Evolutionary conservation across 2,113 vertebrate species (phyloP).

Genomic region (Gymnocephalus cernua): DNA sequence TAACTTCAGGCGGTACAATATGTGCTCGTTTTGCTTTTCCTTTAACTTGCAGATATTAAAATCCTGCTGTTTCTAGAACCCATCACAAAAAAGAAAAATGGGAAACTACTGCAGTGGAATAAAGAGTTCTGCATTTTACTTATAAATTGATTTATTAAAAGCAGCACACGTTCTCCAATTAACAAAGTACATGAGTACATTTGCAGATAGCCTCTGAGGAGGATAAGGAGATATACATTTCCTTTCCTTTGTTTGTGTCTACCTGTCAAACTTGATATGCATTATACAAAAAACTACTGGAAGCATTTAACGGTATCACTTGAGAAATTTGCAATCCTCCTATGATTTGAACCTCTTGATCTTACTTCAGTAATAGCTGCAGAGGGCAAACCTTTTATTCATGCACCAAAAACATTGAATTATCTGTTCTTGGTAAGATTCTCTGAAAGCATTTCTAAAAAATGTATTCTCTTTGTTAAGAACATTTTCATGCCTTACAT

Average conservation of each 20-base stretch:
- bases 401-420: slow-evolving; percentile 16
- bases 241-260: not conserved
- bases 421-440: slow-evolving; percentile 2
- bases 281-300: not conserved
- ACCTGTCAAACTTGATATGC: slow-evolving; percentile 7
- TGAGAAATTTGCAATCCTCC: not conserved
- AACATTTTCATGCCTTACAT: not conserved
- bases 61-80: slow-evolving; percentile 18
- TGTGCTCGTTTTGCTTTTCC: slow-evolving; percentile 6
- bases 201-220: not conserved
- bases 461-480: not conserved
- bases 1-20: not conserved
- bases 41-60: slow-evolving; percentile 12
- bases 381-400: slow-evolving; percentile 9
- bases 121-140: not conserved
- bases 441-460: not conserved
- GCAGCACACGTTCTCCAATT: slow-evolving; percentile 18
- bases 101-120: not conserved
- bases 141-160: slow-evolving; percentile 16
- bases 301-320: not conserved
- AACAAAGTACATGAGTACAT: slow-evolving; percentile 36
- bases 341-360: not conserved
- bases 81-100: not conserved
- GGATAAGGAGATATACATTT: not conserved
- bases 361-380: not conserved